Base-by-base conservation (phyloP, 2,113 vertebrate species). In the Lampris megalopsis region DNA sequence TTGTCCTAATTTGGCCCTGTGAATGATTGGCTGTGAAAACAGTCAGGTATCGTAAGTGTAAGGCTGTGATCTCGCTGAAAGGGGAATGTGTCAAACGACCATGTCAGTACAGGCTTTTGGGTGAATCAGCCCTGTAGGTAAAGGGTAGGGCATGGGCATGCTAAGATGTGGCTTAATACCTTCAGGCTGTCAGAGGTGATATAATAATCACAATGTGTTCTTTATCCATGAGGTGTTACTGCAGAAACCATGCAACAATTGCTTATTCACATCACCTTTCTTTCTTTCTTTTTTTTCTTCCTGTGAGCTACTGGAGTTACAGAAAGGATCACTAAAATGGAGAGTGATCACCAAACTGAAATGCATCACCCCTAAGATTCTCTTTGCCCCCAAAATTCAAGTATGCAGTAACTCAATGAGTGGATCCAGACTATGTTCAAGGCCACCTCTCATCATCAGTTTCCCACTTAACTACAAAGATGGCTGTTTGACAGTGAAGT, bases 51-150 rank as follows among this genome's bases (percentile, higher is more conserved):
- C 53, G 77, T 76, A 63, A 76, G 73, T 68, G 82, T 62, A 75
- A 60, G 58, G 69, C 60, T 57, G 69, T 84, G 83, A 89, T 68
- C 10, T 86, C 77, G 82, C 59, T 58, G 69, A 75, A 45, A 50
- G 53, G 67, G 71, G 82, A 61, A 43, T 9, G 62, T 45, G 84
- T 71, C 77, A 81, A 78, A 77, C 72, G 65, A 74, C 65, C 77
- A 78, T 72, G 62, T 63, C 53, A 59, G 37, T 73, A 53, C 65
- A 78, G 71, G 73, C 68, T 57, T 73, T 36, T 45, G 38, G 47
- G 59, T 84, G 75, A 86, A 73, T 82, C 60, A 70, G 49, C 71
- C 6, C 1, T 73, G 57, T 80, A 63, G 43, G 75, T 86, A 82
- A 7, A 41, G 59, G 59, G 35, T 3, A 73, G 35, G 3, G 88